Evolutionary conservation across 2,797 vertebrate species (phyloP).

Genomic region (Halcyon chelicuti): DNA sequence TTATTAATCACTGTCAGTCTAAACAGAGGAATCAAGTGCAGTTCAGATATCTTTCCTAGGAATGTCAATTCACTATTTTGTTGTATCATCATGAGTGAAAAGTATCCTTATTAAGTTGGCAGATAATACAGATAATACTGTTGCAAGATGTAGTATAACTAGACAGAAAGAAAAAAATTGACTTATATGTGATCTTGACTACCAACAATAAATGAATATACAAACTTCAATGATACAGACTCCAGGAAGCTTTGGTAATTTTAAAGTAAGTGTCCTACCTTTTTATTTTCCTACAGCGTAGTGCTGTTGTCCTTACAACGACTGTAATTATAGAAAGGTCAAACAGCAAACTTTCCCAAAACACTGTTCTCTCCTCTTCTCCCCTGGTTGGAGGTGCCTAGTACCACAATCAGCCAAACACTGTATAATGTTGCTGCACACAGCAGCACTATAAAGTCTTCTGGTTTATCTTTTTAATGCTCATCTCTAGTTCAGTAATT

Average conservation of each 20-base stretch:
- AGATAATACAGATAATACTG: neutral
- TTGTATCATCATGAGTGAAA: neutral
- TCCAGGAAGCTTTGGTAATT: neutral
- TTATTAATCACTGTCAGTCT: neutral
- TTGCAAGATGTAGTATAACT: neutral
- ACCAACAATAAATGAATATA: neutral
- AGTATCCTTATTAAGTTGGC: neutral
- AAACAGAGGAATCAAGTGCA: neutral
- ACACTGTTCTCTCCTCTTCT: neutral
- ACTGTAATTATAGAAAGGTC: neutral
- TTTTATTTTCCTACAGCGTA: neutral
- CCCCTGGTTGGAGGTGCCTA: rapidly evolving
- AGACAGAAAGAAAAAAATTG: rapidly evolving
- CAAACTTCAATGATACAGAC: neutral
- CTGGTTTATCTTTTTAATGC: neutral
- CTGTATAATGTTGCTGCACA: neutral
- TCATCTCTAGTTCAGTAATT: neutral
- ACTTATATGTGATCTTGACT: neutral
- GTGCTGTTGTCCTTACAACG: neutral
- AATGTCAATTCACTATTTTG: neutral
- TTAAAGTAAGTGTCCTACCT: neutral
- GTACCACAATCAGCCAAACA: rapidly evolving
- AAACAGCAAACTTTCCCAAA: neutral
- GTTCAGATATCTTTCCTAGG: neutral
- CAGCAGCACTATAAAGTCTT: neutral